phyloP scores from a whole-genome alignment of 53 echinoderm and acorn worm species.

The Zoroaster sp. region DNA sequence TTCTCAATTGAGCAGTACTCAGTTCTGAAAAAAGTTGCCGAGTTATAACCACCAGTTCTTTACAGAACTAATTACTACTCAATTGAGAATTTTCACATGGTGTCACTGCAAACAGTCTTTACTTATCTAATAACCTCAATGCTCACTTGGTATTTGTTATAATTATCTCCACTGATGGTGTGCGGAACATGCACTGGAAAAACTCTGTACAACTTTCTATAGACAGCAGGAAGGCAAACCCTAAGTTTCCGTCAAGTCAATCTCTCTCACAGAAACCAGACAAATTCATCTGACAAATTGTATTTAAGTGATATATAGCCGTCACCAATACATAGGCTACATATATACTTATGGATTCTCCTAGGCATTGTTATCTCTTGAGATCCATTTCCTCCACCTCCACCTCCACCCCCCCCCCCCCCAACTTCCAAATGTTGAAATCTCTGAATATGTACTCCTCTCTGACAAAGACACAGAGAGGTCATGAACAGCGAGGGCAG shows the following conservation, averaged over 20 bases:
- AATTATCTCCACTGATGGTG: too few species aligned
- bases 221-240: slow-evolving; percentile 25
- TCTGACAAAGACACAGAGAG: background rate
- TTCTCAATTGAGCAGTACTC: too few species aligned
- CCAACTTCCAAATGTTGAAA: slow-evolving; percentile 28
- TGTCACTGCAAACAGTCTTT: too few species aligned
- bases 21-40: too few species aligned
- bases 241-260: background rate
- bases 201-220: background rate
- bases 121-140: too few species aligned
- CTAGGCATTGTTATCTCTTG: background rate
- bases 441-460: slow-evolving; percentile 2
- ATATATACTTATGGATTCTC: background rate
- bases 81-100: too few species aligned
- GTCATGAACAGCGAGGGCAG: background rate
- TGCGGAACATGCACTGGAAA: background rate
- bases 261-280: slow-evolving; percentile 47
- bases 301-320: slow-evolving; percentile 11
- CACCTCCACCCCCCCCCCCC: too few species aligned
- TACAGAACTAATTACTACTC: too few species aligned
- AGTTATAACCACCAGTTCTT: too few species aligned
- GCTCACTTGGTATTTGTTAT: background rate
- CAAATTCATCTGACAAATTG: slow-evolving; percentile 43
- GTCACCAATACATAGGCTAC: background rate
- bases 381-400: slow-evolving; percentile 34